A percentile compares a stretch with the other conserved stretches of the same genome.
Evolutionary conservation across 2,113 vertebrate species (phyloP).

Genomic region (Phycodurus eques): DNA sequence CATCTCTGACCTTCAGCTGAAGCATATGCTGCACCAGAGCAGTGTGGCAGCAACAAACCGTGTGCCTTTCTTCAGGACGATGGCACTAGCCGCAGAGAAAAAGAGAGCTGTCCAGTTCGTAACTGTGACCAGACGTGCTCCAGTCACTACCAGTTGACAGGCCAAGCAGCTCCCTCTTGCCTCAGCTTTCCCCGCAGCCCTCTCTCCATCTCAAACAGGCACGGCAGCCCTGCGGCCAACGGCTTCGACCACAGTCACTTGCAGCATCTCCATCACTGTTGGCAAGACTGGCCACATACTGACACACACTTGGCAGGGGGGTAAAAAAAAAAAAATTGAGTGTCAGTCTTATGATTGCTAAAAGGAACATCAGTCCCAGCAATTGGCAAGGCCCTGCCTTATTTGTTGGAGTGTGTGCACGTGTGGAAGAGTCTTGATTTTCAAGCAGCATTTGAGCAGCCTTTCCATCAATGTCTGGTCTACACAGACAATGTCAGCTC

Average conservation of each 20-base stretch:
- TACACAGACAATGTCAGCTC: conserved; percentile 75
- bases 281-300: conserved; percentile 66
- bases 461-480: conserved; percentile 72
- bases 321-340: conserved; percentile 49
- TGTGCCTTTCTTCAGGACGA: conserved; percentile 55
- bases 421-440: conserved; percentile 46
- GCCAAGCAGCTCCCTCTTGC: conserved; percentile 40
- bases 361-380: conserved; percentile 73
- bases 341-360: conserved; percentile 70
- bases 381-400: conserved; percentile 56
- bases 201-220: conserved; percentile 44
- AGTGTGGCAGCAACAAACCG: conserved; percentile 46
- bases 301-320: conserved; percentile 63
- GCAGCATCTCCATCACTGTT: conserved; percentile 61
- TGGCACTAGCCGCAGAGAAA: conserved; percentile 63
- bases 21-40: conserved; percentile 71
- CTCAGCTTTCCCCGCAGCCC: not conserved
- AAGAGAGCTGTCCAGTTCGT: conserved; percentile 68
- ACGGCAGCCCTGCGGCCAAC: conserved; percentile 59
- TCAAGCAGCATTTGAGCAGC: conserved; percentile 75
- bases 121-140: conserved; percentile 65
- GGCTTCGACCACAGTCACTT: conserved; percentile 57
- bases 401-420: conserved; percentile 30
- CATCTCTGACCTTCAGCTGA: conserved; percentile 70
- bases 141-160: conserved; percentile 71